Conservation (phyloP, 2,113 vertebrate species). For the Chrysemys picta region DNA sequence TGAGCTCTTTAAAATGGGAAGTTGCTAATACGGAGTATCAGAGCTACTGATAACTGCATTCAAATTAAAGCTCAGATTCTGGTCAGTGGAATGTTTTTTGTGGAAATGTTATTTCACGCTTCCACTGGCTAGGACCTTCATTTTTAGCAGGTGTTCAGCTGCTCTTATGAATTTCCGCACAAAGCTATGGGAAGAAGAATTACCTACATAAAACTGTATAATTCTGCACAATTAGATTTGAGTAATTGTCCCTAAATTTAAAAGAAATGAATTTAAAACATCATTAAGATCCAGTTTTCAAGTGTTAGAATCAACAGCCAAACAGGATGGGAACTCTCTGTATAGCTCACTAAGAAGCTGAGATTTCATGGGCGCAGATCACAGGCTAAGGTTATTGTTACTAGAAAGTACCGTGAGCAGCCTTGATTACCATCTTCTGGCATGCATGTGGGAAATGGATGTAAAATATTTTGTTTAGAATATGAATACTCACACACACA, state of each 20-base stretch:
- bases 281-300: neutral
- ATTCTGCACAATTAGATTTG: neutral
- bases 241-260: neutral
- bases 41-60: neutral
- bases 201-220: neutral
- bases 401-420: neutral
- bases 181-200: neutral
- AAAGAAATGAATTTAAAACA: neutral
- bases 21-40: neutral
- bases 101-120: neutral
- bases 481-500: neutral
- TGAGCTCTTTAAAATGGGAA: neutral
- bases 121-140: neutral
- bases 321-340: neutral
- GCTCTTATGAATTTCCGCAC: neutral
- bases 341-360: neutral
- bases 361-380: neutral
- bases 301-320: neutral
- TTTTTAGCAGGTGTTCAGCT: neutral
- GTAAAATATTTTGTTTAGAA: neutral
- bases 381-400: neutral
- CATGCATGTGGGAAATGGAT: neutral
- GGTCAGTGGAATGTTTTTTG: neutral
- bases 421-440: constrained; percentile 27
- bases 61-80: neutral